Base-by-base conservation (phyloP, 2,113 vertebrate species). In the Leuciscus idus region DNA sequence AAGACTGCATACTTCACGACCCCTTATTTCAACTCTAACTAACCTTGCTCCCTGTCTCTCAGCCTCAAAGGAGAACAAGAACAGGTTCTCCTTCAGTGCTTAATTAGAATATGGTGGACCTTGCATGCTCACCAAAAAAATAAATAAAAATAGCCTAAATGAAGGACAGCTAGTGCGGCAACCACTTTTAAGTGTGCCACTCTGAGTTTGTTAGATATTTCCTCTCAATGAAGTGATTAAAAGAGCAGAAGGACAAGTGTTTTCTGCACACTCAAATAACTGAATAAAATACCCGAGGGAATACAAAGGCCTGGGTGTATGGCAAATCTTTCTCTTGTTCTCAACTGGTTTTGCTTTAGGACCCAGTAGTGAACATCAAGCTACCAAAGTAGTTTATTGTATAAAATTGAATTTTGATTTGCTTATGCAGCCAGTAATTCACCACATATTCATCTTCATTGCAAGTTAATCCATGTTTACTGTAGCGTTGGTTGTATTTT, bases 141-240 rank as follows among this genome's bases (percentile, higher is more conserved):
- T 2, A 23, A 64, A 72, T 64, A 72, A 36, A 73, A n/a, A n/a
- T n/a, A n/a, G n/a, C n/a, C n/a, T 3, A n/a, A 36, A 15, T 17
- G 81, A 72, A 80, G 62, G 21, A 76, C 72, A 64, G 55, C 21
- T 84, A 79, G 59, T 62, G 33, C 8, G 12, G 9, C 11, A 17
- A 4, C 73, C 33, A 81, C n/a, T 36, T 39, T 57, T 76, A 76
- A 86, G 33, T 79, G 75, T 86, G 81, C 57, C 81, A 88, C 12
- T 83, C 13, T 48, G 79, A 62, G 50, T 80, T 88, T 83, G 86
- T 80, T 43, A 83, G 64, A 81, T 55, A 46, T 61, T 28, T 61
- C 28, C 4, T 75, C 57, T 66, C 4, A 36, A 55, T 50, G 6
- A n/a, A 77, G 52, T 66, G 8, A 19, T 84, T 76, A 28, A 61